These are phyloP conservation scores for Daubentonia madagascariensis DNA, from an alignment of 2,113 vertebrate genomes.

Conservation along the genomic window DNA sequence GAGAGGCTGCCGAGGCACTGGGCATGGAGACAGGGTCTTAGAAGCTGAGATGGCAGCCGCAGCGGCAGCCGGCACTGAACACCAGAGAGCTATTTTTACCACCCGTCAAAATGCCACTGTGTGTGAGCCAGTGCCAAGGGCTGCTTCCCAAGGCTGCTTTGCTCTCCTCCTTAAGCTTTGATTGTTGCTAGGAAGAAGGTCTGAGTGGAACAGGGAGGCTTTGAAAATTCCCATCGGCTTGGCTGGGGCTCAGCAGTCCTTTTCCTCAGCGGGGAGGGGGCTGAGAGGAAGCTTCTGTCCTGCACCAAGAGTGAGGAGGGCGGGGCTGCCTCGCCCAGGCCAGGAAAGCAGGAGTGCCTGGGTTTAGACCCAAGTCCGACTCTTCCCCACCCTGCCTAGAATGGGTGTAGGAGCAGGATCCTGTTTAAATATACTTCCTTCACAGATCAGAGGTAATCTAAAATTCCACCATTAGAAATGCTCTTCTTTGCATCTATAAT, in stretches of 20 bases:
- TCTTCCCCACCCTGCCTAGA: background rate
- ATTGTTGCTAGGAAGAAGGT: slow-evolving; percentile 17
- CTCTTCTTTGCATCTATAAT: background rate
- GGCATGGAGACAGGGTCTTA: background rate
- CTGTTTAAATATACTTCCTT: background rate
- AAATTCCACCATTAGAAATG: background rate
- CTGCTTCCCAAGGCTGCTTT: slow-evolving; percentile 41
- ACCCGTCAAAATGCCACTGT: slow-evolving; percentile 56
- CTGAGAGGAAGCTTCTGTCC: background rate
- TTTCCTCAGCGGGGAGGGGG: background rate
- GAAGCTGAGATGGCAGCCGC: background rate
- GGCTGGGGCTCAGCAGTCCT: background rate
- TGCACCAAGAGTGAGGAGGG: background rate
- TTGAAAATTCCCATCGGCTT: background rate
- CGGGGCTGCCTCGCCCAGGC: background rate
- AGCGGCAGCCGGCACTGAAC: slow-evolving; percentile 32
- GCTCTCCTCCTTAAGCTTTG: slow-evolving; percentile 5
- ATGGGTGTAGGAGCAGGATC: background rate
- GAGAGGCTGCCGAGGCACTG: background rate
- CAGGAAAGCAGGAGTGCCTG: background rate
- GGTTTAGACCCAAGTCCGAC: background rate
- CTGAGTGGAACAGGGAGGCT: slow-evolving; percentile 20
- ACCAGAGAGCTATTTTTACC: slow-evolving; percentile 60
- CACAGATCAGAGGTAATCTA: background rate
- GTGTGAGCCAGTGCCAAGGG: slow-evolving; percentile 43